Evolutionary conservation across 2,113 vertebrate species (phyloP).

Genomic region (Prietella phreatophila): DNA sequence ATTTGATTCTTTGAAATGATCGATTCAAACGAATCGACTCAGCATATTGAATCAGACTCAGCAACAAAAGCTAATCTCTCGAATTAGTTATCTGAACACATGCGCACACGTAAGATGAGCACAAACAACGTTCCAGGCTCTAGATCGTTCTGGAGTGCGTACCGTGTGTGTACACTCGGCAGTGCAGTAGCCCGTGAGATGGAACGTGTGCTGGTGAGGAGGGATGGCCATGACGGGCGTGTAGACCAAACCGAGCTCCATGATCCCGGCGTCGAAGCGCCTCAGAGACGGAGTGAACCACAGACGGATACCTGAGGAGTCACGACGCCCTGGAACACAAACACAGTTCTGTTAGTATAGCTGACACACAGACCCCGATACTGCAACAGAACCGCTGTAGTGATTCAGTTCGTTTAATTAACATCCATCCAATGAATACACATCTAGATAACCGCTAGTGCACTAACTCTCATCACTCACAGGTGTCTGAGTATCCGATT

Average conservation of each 20-base stretch:
- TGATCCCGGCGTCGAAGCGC: slow-evolving; percentile 82
- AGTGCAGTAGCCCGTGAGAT: slow-evolving; percentile 87
- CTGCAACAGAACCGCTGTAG: not conserved
- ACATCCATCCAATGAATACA: no score
- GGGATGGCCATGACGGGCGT: slow-evolving; percentile 90
- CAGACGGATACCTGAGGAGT: slow-evolving; percentile 89
- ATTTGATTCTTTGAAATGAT: not conserved
- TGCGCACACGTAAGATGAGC: not conserved
- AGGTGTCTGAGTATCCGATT: no score
- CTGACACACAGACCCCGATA: not conserved
- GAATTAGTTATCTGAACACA: not conserved
- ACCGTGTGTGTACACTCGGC: slow-evolving; percentile 86
- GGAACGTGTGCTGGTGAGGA: slow-evolving; percentile 74
- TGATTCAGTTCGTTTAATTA: no score
- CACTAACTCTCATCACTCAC: no score
- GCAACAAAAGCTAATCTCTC: not conserved
- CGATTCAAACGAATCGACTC: not conserved
- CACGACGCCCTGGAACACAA: slow-evolving; percentile 70
- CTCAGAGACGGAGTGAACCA: slow-evolving; percentile 80
- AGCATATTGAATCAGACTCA: not conserved
- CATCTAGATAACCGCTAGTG: no score
- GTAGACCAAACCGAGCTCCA: slow-evolving; percentile 96
- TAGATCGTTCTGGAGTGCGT: slow-evolving; percentile 5
- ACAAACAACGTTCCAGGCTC: not conserved
- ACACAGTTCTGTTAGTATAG: not conserved